Evolutionary conservation across 2,888 invertebrate species (phyloP), one percentile per base, ranked within the genome.

Genomic region (Nesidiocoris tenuis): DNA sequence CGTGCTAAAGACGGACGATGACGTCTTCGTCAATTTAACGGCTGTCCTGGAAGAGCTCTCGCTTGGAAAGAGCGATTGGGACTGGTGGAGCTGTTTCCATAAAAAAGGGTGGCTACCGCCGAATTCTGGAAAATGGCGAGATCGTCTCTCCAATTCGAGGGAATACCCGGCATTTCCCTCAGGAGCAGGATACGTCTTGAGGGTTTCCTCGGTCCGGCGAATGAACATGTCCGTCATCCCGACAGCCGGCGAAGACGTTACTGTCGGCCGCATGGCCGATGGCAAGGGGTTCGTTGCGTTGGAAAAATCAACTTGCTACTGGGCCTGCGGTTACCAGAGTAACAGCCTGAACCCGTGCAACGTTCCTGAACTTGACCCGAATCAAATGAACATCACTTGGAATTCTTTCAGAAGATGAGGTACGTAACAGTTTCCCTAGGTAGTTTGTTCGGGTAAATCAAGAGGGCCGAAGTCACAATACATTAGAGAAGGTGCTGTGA

Each of bases 1-100:
- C 55, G 17, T 81, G 0, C 63, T 81, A 75, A 81, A 81, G 76
- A 80, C 81, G 0, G 81, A 81, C 78, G 81, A 81, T 76, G 81
- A 81, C 71, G 79, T 79, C n/a, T 81, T 80, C 68, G 54, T 81
- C 16, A 79, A 81, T 76, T 74, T 81, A 1, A 59, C 64, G 22
- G 57, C 75, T 54, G 77, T 81, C 1, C 57, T 74, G 56, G 76
- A 77, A 17, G 78, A 79, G 64, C 61, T 81, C 21, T 39, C 39
- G 3, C 55, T 75, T 21, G 63, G 66, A 9, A 25, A 7, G 7
- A 24, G 1, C n/a, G 54, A 74, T 7, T 77, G 78, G 77, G 77
- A 79, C 77, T 80, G 80, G 80, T 82, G 81, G 81, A 80, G 80
- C 25, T 79, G 79, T 18, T 80, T 82, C 71, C 39, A 39, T 39